Base-by-base conservation (phyloP, 2,888 invertebrate species). In the Synergus japonicus region DNA sequence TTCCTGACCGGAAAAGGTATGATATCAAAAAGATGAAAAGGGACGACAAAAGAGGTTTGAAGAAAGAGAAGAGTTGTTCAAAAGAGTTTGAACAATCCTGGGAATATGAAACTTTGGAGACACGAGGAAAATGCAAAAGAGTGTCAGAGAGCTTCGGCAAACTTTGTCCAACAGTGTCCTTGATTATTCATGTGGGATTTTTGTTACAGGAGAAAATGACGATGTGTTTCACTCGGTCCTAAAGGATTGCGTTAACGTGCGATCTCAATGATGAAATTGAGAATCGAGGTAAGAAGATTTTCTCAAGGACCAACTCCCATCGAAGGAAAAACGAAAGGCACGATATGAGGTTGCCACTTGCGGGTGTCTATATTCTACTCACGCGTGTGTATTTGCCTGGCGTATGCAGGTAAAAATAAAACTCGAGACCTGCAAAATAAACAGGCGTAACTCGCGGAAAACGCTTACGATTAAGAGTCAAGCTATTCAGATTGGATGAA, bases 251-350 rank as follows among this genome's bases (percentile, higher is more conserved):
- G 81, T 76, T 83, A 81, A 80, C 78, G 78, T 63, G 81, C 79
- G 87, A 87, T 89, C 87, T 84, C 86, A 85, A 86, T 90, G 89
- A 90, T 87, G 90, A 91, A 91, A 90, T 88, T 88, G 88, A 86
- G 88, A 89, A 90, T 88, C 89, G 88, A 88, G 89, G 87, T 85
- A 87, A 88, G 89, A 90, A 88, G 89, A 91, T 90, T 90, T 90
- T 87, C 88, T 90, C 91, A 91, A 91, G 91, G 91, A 89, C 88
- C 85, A 60, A 80, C 76, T 79, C 78, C 87, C 88, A 84, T 87
- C 86, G 90, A 89, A 86, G 89, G 91, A 90, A 91, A 92, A 92
- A 91, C 89, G 92, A 92, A 91, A 92, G 91, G 91, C 88, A 84
- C 81, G 81, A 79, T 77, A 81, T 78, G 84, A 81, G 73, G 54